These are phyloP conservation scores for Podocnemis expansa DNA, from an alignment of 2,113 vertebrate genomes.

Conservation along the genomic window DNA sequence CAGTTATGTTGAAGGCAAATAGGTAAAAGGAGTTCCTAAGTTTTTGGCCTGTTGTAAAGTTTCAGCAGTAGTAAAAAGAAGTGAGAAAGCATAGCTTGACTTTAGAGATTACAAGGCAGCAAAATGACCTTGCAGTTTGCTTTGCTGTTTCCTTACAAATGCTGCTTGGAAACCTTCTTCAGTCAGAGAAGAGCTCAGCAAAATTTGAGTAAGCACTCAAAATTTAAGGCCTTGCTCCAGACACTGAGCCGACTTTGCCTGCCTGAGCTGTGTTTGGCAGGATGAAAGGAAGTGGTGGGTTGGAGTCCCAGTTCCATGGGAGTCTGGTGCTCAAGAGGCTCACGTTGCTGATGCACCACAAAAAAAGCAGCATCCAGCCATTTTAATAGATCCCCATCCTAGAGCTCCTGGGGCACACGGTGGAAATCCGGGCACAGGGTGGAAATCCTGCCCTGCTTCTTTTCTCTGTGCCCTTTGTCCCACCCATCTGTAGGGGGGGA, in stretches of 20 bases:
- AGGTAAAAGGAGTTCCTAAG: background rate
- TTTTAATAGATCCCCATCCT: background rate
- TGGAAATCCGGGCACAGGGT: too few relatives aligned
- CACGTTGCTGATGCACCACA: background rate
- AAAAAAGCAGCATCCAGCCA: background rate
- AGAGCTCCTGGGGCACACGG: background rate
- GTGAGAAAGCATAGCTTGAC: background rate
- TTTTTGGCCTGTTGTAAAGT: background rate
- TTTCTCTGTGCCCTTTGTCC: accelerated
- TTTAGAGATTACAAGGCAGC: background rate
- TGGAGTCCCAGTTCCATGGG: too few relatives aligned
- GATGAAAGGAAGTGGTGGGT: background rate
- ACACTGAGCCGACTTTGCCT: background rate
- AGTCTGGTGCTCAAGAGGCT: background rate
- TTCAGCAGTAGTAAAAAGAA: background rate
- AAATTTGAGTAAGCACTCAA: background rate
- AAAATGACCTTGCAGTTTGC: background rate
- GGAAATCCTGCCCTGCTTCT: accelerated
- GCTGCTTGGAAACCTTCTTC: background rate
- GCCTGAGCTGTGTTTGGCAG: background rate
- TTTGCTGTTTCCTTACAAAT: background rate
- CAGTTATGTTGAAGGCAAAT: background rate
- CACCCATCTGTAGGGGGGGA: accelerated
- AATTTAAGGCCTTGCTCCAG: background rate
- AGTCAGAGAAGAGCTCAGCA: background rate